Percentiles rank a stretch among this genome's conserved stretches.
Evolutionary conservation across 2,888 invertebrate genomes (phyloP).

Genomic region (Apeira syringaria): DNA sequence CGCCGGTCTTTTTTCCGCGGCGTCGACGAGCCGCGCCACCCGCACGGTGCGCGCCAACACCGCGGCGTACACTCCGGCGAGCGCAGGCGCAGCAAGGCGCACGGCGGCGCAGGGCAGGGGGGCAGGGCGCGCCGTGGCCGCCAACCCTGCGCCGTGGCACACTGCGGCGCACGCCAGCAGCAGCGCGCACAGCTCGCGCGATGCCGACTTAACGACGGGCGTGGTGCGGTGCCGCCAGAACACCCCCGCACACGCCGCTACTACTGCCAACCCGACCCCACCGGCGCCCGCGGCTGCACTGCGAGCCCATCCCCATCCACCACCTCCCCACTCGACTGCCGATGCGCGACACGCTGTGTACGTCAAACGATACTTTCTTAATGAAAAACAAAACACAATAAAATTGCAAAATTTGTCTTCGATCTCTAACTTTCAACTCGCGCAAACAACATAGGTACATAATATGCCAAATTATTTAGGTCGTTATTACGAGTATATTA

Average conservation of each 20-base stretch:
- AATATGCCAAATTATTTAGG: no score
- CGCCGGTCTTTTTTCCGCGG: constrained; percentile 53
- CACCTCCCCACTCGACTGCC: constrained; percentile 83
- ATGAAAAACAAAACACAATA: no score
- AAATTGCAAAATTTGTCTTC: no score
- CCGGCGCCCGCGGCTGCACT: constrained; percentile 50
- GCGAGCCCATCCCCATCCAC: constrained; percentile 44
- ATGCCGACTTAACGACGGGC: constrained; percentile 89
- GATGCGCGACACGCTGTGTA: constrained; percentile 84
- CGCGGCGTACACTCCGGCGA: constrained; percentile 47
- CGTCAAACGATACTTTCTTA: no score
- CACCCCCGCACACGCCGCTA: constrained; percentile 78
- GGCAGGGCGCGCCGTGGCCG: constrained; percentile 71
- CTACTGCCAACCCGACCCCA: constrained; percentile 79
- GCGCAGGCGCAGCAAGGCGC: constrained; percentile 45
- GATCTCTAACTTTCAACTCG: no score
- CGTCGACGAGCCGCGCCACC: constrained; percentile 45
- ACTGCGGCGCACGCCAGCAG: constrained; percentile 72
- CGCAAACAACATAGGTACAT: no score
- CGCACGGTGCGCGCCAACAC: constrained; percentile 48
- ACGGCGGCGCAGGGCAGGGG: constrained; percentile 35
- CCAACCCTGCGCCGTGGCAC: constrained; percentile 84
- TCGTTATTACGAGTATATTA: no score
- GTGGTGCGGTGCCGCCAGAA: constrained; percentile 78
- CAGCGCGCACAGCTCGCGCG: constrained; percentile 87